Base-by-base conservation (phyloP, 2,888 invertebrate species). In the Coenonympha glycerion region DNA sequence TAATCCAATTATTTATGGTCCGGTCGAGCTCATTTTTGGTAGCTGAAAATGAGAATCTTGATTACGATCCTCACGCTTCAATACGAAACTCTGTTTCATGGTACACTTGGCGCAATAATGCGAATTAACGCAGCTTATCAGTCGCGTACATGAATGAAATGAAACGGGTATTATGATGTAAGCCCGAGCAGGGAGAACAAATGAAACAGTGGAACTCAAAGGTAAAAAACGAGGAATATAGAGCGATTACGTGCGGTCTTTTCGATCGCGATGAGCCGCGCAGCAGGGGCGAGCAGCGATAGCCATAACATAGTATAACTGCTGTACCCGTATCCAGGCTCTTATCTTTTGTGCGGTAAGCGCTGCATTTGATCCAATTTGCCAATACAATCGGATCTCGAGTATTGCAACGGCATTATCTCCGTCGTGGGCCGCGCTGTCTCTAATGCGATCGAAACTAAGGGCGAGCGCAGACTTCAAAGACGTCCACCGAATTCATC, bases 291-390 rank as follows among this genome's bases (percentile, higher is more conserved):
- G 75, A 73, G 74, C 64, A 57, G 64, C 57, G 75, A 76, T 81
- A 74, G 68, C 72, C 73, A 66, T 73, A 74, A 79, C 77, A 73
- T 74, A 73, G 79, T 81, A 78, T 77, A 75, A 75, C 76, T 62
- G 65, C 64, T 61, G 64, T 58, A 57, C 74, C 75, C 76, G 71
- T 76, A 78, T 76, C 74, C 51, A 53, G 55, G 64, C 65, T 80
- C 81, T 85, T 84, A 86, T 87, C 86, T 85, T 82, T 83, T 84
- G 79, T 79, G 68, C 79, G 74, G 79, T 73, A 76, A 79, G 79
- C 79, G 79, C 77, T 86, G 86, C 87, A 87, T 87, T 87, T 87
- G 84, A 87, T 88, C 84, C 87, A 87, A 87, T 88, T 87, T 86
- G 79, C 83, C 86, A 83, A 86, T 85, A 86, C 86, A 85, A 87